Base-by-base conservation (phyloP, 2,888 invertebrate species). In the Torymus aiolomorphi region DNA sequence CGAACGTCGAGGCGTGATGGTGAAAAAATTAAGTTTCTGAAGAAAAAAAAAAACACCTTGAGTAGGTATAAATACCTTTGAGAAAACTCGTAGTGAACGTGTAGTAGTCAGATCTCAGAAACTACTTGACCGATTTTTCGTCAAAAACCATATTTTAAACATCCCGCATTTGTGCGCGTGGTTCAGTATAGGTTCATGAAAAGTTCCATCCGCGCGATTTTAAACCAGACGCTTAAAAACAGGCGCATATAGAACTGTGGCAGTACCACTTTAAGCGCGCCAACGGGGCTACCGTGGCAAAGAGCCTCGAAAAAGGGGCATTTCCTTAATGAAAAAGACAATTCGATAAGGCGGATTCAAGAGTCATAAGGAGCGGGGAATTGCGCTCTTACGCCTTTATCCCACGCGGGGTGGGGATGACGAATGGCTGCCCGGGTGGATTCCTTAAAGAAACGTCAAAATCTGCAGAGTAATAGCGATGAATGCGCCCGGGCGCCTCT, bases 381-480 rank as follows among this genome's bases (percentile, higher is more conserved):
- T 14, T 54, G 49, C 71, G 42, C 42, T 31, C 56, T 59, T 42
- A 69, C 62, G 63, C 56, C 75, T 78, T 70, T 71, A 71, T 42
- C 8, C 42, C 42, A 20, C 42, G 42, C 42, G 8, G 8, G 42
- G 1, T 5, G 42, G 8, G 70, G 75, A 78, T 80, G 80, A 78
- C 78, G 75, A 78, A 80, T 80, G 49, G 74, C 56, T 2, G 56
- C 52, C 5, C n/a, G 18, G 51, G 51, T 31, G 70, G 74, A 78
- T 80, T 71, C 66, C 80, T 71, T 71, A 14, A 75, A 70, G 78
- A 80, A 61, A 24, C 78, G 71, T 78, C 73, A 78, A 78, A 80
- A 80, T 80, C 75, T 71, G 70, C 78, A 74, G 80, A 78, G 75
- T 78, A 78, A 75, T 75, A 78, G 73, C 78, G 54, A 79, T 79